Base-by-base conservation (phyloP, 2,797 vertebrate genomes). In the Sebastes vulpes region DNA sequence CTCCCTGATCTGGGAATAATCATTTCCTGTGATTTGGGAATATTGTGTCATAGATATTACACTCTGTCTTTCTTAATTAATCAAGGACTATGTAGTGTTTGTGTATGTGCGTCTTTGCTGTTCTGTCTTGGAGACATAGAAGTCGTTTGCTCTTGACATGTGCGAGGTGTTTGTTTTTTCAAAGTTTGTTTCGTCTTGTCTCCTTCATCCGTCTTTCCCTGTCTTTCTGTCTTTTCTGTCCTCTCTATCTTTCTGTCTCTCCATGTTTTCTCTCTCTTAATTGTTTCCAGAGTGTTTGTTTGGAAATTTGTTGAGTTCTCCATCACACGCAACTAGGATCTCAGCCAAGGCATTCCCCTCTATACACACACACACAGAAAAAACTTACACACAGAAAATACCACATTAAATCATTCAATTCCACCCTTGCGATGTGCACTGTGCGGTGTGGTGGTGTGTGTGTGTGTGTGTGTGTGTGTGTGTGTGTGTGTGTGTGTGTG, bases 271-370 rank as follows among this genome's bases (percentile, higher is more conserved):
- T 63, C 46, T 66, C 31, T 90, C 73, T 85, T 92, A 94, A 94
- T 93, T 92, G 90, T 88, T 94, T 94, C 93, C 94, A 94, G 92
- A 93, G 87, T 93, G 89, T 93, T 94, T 95, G 92, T 93, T 94
- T 93, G 92, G 86, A 94, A 93, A 92, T 90, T 89, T 92, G 87
- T 91, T 87, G 85, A 89, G 88, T 86, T 92, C 86, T 89, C 85
- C 89, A 92, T 94, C 90, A 93, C 94, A 94, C 90, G 82, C 93
- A 89, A 92, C 83, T 88, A 85, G 75, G 57, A 88, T 73, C 18
- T 31, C 57, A 72, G 90, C 93, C 94, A 94, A 92, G 75, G 67
- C 79, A 86, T 85, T 83, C 72, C 82, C 87, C 78, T 77, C 73
- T 69, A 42, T 23, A 68, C 54, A 31, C 38, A 42, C 38, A 82